These are phyloP conservation scores for Lithobates sylvaticus DNA, from an alignment of 2,797 vertebrate genomes.

Conservation along the genomic window DNA sequence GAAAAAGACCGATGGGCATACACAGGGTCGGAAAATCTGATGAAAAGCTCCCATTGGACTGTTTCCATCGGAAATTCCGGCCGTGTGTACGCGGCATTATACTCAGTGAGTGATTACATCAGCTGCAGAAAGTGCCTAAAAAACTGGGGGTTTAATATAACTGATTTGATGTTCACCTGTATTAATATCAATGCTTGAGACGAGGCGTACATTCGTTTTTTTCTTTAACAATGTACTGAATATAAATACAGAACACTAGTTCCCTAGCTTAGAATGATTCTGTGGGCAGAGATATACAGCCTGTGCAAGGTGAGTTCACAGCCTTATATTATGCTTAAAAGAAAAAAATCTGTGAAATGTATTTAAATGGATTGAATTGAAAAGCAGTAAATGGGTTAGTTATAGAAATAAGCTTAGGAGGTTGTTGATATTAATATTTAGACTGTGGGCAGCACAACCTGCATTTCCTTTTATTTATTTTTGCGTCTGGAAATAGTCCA, in stretches of 20 bases:
- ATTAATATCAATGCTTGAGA: background rate
- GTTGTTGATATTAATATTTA: conserved; percentile 57
- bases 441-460: conserved; percentile 37
- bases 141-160: too few relatives aligned
- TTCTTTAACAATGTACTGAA: conserved; percentile 6
- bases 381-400: conserved; percentile 52
- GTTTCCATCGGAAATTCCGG: too few relatives aligned
- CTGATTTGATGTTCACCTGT: background rate
- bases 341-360: conserved; percentile 38
- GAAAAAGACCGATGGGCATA: too few relatives aligned
- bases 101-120: too few relatives aligned
- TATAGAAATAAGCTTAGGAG: conserved; percentile 41
- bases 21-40: too few relatives aligned
- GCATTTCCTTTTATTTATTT: conserved; percentile 53
- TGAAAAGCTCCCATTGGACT: too few relatives aligned
- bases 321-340: background rate
- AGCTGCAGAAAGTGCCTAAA: too few relatives aligned
- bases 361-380: conserved; percentile 52
- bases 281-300: background rate
- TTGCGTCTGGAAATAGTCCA: conserved; percentile 37
- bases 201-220: background rate
- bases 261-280: conserved; percentile 4
- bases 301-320: conserved; percentile 19
- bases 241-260: conserved; percentile 7
- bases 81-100: too few relatives aligned